Base-by-base conservation (phyloP, 2,888 invertebrate species). In the Ophraella communa region DNA sequence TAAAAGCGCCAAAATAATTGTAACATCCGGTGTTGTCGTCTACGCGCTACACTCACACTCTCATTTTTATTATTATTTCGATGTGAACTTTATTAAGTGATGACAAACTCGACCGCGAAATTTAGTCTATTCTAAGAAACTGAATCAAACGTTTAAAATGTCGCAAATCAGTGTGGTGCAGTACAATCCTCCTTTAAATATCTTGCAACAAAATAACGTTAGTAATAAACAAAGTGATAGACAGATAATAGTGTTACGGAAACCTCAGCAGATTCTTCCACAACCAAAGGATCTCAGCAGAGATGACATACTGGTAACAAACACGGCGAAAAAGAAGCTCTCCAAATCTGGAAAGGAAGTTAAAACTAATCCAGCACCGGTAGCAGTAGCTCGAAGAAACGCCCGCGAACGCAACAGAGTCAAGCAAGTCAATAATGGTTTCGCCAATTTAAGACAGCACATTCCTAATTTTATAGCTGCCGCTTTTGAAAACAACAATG, bases 381-480 rank as follows among this genome's bases (percentile, higher is more conserved):
- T 92, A 20, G 91, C 95, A 0, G 94, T 95, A 5, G 94, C 94
- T 0, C 85, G 95, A 47, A 85, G 96, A 77, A 97, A 96, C 84
- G 96, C 95, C 67, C 87, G 96, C 57, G 96, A 96, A 85, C 85
- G 96, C 18, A 96, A 96, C 82, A 87, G 96, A 65, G 96, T 96
- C 8, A 93, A 95, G 73, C 94, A 95, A 86, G 94, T 95, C 23
- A 95, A 95, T 83, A 92, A 94, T 76, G 95, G 95, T 17, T 95
- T 95, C 80, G 93, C 94, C 0, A 91, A 91, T n/a, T 83, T 95
- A 1, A 86, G 95, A 18, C 91, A 93, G 74, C 94, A 93, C 78
- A 94, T 95, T 70, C 95, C 95, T 0, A 91, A 89, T 59, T 91
- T 92, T 78, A 91, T 93, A 0, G 92, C 92, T 0, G 85, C 88